These are phyloP conservation scores for Apolygus lucorum DNA, from an alignment of 1,140 invertebrate genomes.

Conservation along the genomic window DNA sequence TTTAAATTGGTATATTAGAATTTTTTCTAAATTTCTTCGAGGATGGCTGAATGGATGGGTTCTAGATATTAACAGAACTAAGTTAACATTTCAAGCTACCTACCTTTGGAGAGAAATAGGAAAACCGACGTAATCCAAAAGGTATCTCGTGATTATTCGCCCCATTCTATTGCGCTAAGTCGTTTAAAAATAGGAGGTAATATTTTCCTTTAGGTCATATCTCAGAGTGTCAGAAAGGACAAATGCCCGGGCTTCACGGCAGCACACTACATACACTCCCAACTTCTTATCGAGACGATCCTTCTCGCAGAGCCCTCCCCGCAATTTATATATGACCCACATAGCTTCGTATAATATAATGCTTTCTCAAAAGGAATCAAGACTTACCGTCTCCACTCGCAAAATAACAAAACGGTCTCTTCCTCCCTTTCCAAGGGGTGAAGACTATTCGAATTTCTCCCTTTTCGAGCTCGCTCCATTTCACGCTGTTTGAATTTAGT, in stretches of 20 bases:
- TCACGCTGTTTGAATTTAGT: no score
- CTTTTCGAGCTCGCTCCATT: no score
- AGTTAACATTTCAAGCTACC: no score
- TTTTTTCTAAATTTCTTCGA: no score
- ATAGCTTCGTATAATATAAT: constrained; percentile 6
- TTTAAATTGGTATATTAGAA: no score
- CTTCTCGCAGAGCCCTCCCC: neutral
- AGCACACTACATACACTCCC: constrained; percentile 12
- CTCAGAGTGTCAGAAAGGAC: neutral
- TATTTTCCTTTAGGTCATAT: constrained; percentile 1
- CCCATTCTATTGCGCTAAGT: neutral
- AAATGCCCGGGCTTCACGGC: neutral
- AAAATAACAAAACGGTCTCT: neutral
- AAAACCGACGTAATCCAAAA: neutral
- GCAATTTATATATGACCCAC: constrained; percentile 7
- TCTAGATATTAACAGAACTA: no score
- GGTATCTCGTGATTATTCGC: neutral
- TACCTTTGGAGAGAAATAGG: no score
- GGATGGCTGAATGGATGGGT: no score
- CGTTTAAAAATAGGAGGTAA: constrained; percentile 8
- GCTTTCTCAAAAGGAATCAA: constrained; percentile 15
- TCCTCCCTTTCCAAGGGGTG: neutral
- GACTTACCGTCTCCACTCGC: neutral
- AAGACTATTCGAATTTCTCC: no score
- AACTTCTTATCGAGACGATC: constrained; percentile 4